Conservation (phyloP, 2,113 vertebrate species). For the Actenoides lindsayi region DNA sequence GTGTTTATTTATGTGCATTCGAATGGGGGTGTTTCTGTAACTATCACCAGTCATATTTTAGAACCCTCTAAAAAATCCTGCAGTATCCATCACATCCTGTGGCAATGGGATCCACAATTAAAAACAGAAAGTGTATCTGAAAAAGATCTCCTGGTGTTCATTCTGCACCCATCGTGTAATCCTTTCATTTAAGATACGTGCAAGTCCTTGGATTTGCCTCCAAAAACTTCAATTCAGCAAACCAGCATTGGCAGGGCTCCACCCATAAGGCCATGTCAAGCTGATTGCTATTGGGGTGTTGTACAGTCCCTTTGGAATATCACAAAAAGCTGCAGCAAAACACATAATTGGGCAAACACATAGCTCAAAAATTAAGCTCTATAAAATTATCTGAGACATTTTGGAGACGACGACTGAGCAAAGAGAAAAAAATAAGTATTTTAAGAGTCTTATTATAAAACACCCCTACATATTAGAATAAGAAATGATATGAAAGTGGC, state of each 20-base stretch:
- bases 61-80: neutral
- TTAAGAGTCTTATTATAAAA: neutral
- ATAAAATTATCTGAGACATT: neutral
- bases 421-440: neutral
- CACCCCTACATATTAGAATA: neutral
- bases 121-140: neutral
- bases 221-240: neutral
- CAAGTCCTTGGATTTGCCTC: neutral
- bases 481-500: neutral
- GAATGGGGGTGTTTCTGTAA: rapidly evolving
- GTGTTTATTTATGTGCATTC: neutral
- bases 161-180: neutral
- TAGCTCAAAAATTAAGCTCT: neutral
- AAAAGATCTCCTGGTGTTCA: neutral
- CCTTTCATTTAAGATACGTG: neutral
- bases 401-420: neutral
- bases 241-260: neutral
- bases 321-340: neutral
- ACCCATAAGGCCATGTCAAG: neutral
- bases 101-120: neutral
- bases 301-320: neutral
- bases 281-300: neutral
- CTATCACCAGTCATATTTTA: neutral
- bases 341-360: neutral
- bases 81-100: neutral